A percentile compares a stretch with the other conserved stretches of the same genome.
Conservation (phyloP, 2,113 vertebrate genomes). For the Pavo muticus region DNA sequence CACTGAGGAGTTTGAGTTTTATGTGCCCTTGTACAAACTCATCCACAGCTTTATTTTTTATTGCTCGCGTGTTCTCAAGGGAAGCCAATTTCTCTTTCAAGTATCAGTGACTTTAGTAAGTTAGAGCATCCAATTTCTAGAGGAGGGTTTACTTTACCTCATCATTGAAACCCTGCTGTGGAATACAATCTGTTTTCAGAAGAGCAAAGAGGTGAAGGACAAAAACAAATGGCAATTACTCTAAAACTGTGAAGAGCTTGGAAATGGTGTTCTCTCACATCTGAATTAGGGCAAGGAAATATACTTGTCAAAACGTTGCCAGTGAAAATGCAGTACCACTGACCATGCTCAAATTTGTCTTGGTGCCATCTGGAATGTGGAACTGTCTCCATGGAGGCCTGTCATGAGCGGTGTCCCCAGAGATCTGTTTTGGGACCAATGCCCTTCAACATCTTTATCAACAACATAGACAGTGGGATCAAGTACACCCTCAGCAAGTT, state of each 20-base stretch:
- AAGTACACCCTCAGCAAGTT: no score
- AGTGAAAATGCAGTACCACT: conserved; percentile 2
- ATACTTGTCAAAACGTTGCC: background rate
- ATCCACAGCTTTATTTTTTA: conserved; percentile 44
- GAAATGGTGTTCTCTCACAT: background rate
- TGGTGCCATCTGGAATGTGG: background rate
- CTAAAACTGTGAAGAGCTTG: conserved; percentile 16
- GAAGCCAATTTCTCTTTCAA: conserved; percentile 63
- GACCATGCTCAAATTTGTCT: background rate
- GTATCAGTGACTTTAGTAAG: conserved; percentile 35
- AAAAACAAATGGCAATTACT: conserved; percentile 55
- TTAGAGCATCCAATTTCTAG: conserved; percentile 46
- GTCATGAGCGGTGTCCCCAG: no score
- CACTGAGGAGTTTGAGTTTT: conserved; percentile 21
- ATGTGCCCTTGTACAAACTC: conserved; percentile 24
- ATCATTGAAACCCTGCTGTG: conserved; percentile 47
- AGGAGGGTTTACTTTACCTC: conserved; percentile 42
- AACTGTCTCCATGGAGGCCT: background rate
- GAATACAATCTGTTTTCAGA: conserved; percentile 37
- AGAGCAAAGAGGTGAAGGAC: conserved; percentile 49
- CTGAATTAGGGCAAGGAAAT: conserved; percentile 43
- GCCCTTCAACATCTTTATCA: no score
- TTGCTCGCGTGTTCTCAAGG: conserved; percentile 35
- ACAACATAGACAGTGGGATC: no score
- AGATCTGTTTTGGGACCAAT: no score